Percentiles rank a stretch among this genome's conserved stretches.
Conservation (phyloP, 2,113 vertebrate species). For the Urocitellus parryii region DNA sequence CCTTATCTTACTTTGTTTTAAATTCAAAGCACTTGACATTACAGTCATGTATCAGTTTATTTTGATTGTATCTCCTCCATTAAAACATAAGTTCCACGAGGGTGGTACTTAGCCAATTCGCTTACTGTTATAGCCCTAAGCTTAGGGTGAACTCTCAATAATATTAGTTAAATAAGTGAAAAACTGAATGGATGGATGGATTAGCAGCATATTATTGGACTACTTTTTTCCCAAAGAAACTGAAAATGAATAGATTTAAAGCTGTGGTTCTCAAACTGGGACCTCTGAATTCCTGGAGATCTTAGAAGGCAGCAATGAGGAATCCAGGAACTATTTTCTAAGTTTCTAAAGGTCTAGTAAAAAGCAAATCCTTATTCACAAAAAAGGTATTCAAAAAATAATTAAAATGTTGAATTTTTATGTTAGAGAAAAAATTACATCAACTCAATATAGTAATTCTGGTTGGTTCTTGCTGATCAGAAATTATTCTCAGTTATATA, state of each 20-base stretch:
- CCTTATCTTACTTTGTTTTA: neutral
- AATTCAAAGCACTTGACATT: neutral
- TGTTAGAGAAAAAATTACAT: neutral
- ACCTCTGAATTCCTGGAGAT: neutral
- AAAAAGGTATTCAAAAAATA: neutral
- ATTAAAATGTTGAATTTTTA: conserved; percentile 21
- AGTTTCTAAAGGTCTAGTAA: neutral
- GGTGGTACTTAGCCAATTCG: neutral
- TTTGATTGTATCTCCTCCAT: neutral
- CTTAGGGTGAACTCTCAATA: neutral
- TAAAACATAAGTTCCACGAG: neutral
- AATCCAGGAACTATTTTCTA: neutral
- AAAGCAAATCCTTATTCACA: neutral
- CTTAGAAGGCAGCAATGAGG: neutral
- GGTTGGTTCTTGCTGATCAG: neutral
- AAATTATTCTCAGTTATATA: neutral
- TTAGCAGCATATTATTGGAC: neutral
- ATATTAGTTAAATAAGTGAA: neutral
- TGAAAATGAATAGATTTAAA: neutral
- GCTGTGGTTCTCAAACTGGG: neutral
- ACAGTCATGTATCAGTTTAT: neutral
- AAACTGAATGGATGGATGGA: neutral
- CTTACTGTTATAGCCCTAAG: neutral
- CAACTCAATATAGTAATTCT: neutral
- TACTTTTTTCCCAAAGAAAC: neutral